Conservation (phyloP, 2,113 vertebrate genomes). For the Romanogobio albipinnatus region DNA sequence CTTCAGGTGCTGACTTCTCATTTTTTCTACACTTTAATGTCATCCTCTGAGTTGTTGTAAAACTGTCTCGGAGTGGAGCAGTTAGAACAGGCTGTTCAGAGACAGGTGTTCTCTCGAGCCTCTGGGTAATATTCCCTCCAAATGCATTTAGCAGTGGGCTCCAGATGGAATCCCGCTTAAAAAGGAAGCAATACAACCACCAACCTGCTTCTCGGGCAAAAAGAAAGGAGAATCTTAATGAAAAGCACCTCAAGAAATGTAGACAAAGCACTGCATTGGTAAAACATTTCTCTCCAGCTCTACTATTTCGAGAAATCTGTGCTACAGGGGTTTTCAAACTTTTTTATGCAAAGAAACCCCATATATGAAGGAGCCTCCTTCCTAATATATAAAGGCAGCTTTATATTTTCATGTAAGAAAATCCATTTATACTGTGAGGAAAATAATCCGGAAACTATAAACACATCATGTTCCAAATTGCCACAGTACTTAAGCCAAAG, state of each 20-base stretch:
- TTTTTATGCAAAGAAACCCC: background rate
- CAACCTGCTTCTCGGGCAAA: slow-evolving; percentile 19
- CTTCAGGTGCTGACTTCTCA: slow-evolving; percentile 43
- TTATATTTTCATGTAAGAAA: background rate
- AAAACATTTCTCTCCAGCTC: slow-evolving; percentile 1
- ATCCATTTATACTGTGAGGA: background rate
- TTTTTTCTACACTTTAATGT: slow-evolving; percentile 33
- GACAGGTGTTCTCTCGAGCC: slow-evolving; percentile 37
- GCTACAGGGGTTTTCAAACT: background rate
- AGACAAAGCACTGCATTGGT: background rate
- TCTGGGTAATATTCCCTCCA: slow-evolving; percentile 33
- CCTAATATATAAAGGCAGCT: background rate
- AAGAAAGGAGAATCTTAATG: slow-evolving; percentile 17
- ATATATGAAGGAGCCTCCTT: background rate
- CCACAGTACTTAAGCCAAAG: background rate
- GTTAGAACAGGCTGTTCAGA: slow-evolving; percentile 22
- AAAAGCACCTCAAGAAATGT: slow-evolving; percentile 33
- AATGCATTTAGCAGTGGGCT: slow-evolving; percentile 33
- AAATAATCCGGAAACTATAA: background rate
- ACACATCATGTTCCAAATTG: background rate
- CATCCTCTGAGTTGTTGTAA: slow-evolving; percentile 34
- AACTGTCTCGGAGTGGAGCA: slow-evolving; percentile 26
- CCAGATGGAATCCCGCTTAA: slow-evolving; percentile 37
- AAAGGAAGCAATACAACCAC: slow-evolving; percentile 33
- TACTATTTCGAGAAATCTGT: background rate